Evolutionary conservation across 2,888 invertebrate genomes (phyloP), one percentile per base, ranked within the genome.

Genomic region (Periphyllus acericola): DNA sequence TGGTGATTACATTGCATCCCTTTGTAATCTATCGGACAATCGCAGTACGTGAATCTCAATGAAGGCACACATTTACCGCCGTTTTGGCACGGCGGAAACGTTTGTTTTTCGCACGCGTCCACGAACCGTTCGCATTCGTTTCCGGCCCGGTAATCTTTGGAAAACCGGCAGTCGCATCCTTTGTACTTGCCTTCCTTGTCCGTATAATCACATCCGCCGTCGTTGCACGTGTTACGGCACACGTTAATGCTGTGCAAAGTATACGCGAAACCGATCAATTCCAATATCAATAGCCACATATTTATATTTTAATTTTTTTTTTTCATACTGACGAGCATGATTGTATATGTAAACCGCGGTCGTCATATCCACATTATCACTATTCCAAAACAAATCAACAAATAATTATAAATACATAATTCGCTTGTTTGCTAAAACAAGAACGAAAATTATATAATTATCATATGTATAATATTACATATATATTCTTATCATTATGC

Each of bases 211-310:
- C 46, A 76, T 8, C 84, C 84, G 1, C 76, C 84, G 34, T 84
- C 84, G 4, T 84, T 84, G 5, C 84, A 84, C 1, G n/a, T 25
- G 66, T 32, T n/a, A 19, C 46, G 40, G 46, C 76, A 76, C 17
- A 76, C 66, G 25, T 84, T 66, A 6, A 32, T 4, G 9, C 40
- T 8, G 40, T 46, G 32, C 32, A 17, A 72, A 72, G 8, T 9
- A 3, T 17, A 2, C 6, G 36, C 4, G 6, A 68, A 21, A 46
- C 68, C 5, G 68, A 81, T 68, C 3, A 68, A 46, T 8, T 11
- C 32, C 11, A 68, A 68, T 14, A 29, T 32, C 14, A 68, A 68
- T 6, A 68, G 21, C 68, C 29, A 68, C 81, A 81, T 81, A 25
- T n/a, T 68, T 25, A 5, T n/a, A 11, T 4, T 60, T 19, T 19